Percentiles rank a stretch among this genome's conserved stretches.
Conservation (phyloP, 2,888 invertebrate genomes). For the Lutraria lutraria region DNA sequence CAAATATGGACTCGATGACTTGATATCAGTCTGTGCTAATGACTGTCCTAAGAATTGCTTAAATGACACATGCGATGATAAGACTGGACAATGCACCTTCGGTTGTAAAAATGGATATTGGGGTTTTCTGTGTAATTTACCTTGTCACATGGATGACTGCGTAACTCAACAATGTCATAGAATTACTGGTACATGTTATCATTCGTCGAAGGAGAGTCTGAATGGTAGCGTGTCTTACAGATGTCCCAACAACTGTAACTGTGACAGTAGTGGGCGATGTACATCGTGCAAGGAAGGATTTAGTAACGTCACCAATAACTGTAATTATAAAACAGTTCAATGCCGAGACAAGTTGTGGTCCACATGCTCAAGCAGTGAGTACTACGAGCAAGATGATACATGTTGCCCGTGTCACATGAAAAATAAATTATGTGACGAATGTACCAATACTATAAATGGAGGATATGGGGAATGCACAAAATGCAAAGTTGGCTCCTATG, state of each 20-base stretch:
- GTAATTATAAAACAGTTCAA: not conserved
- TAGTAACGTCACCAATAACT: not conserved
- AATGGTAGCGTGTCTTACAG: too few relatives aligned
- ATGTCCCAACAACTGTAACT: not conserved
- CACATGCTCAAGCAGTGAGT: not conserved
- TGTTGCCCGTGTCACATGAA: not conserved
- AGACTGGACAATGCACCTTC: not conserved
- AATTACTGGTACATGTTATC: too few relatives aligned
- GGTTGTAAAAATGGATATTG: not conserved
- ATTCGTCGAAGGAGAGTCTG: too few relatives aligned
- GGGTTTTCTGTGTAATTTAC: not conserved
- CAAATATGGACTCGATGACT: not conserved
- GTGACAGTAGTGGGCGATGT: not conserved
- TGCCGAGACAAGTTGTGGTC: not conserved
- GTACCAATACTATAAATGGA: not conserved
- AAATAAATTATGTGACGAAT: not conserved
- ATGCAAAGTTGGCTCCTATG: not conserved
- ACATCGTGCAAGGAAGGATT: not conserved
- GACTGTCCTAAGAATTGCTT: not conserved
- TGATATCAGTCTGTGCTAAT: not conserved
- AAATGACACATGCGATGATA: not conserved
- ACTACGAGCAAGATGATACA: not conserved
- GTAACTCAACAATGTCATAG: too few relatives aligned
- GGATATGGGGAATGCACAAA: not conserved
- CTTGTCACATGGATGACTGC: too few relatives aligned